These are phyloP conservation scores for Tetrapedia diversipes DNA, from an alignment of 2,888 invertebrate species.

Conservation along the genomic window DNA sequence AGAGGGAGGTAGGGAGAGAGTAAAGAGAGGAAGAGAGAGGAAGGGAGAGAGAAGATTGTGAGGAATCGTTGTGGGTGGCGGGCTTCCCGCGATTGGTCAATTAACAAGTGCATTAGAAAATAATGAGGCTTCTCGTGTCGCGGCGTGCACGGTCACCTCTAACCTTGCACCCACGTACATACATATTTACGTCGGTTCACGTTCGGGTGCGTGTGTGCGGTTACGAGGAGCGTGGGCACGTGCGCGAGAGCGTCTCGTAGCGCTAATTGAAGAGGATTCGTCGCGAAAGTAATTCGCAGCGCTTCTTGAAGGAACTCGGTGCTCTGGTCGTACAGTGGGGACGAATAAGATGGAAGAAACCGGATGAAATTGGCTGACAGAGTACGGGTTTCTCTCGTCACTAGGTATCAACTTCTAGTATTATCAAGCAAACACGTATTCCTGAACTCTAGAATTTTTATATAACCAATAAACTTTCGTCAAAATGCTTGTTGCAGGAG, in stretches of 20 bases:
- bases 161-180: slow-evolving; percentile 48
- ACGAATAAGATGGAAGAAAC: too few species aligned
- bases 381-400: too few species aligned
- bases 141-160: slow-evolving; percentile 44
- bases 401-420: too few species aligned
- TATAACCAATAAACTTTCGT: too few species aligned
- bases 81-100: slow-evolving; percentile 79
- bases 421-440: too few species aligned
- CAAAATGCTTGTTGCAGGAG: too few species aligned
- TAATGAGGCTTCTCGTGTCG: slow-evolving; percentile 76
- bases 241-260: slow-evolving; percentile 43
- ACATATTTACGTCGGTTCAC: not conserved
- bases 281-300: slow-evolving; percentile 50
- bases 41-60: slow-evolving; percentile 32
- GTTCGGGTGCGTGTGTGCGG: not conserved
- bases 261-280: slow-evolving; percentile 63
- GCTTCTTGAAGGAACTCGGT: not conserved
- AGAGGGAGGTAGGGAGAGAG: slow-evolving; percentile 44
- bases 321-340: too few species aligned
- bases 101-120: slow-evolving; percentile 82
- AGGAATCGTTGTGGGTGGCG: slow-evolving; percentile 69
- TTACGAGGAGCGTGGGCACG: slow-evolving; percentile 16
- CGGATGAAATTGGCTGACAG: too few species aligned
- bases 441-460: too few species aligned
- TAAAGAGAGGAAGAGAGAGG: not conserved